These are phyloP conservation scores for Puma concolor DNA, from an alignment of 2,113 vertebrate genomes.

Conservation along the genomic window DNA sequence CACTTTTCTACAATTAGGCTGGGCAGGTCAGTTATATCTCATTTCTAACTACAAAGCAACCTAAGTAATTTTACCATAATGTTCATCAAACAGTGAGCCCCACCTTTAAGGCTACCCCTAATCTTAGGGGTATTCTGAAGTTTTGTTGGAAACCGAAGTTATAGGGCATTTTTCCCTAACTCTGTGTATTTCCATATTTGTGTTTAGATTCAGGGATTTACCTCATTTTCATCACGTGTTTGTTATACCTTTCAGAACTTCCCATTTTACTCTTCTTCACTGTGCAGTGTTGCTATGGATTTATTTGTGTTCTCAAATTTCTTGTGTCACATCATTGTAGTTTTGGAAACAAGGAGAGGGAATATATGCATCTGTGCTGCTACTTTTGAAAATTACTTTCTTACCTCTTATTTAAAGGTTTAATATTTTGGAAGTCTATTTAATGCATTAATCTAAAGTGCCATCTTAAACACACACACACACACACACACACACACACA, in stretches of 20 bases:
- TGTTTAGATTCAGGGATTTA: neutral
- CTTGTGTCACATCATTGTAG: neutral
- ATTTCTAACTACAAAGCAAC: neutral
- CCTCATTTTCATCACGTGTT: neutral
- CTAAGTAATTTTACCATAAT: neutral
- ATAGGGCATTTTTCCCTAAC: accelerated
- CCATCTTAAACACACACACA: neutral
- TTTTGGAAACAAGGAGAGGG: neutral
- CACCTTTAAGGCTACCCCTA: neutral
- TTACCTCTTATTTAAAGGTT: neutral
- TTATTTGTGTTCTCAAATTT: neutral
- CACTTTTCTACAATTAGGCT: neutral
- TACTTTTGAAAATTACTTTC: neutral
- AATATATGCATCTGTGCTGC: neutral
- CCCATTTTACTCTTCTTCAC: neutral
- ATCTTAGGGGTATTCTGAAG: neutral
- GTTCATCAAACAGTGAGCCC: neutral
- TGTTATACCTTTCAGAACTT: neutral
- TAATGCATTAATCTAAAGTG: neutral
- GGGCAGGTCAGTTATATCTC: neutral
- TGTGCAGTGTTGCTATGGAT: neutral
- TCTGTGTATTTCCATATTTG: neutral
- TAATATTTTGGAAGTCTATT: neutral
- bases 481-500: neutral
- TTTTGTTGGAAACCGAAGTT: neutral